Percentiles rank a stretch among this genome's conserved stretches.
Conservation (phyloP, 1,140 invertebrate species). For the Drosophila nasuta region DNA sequence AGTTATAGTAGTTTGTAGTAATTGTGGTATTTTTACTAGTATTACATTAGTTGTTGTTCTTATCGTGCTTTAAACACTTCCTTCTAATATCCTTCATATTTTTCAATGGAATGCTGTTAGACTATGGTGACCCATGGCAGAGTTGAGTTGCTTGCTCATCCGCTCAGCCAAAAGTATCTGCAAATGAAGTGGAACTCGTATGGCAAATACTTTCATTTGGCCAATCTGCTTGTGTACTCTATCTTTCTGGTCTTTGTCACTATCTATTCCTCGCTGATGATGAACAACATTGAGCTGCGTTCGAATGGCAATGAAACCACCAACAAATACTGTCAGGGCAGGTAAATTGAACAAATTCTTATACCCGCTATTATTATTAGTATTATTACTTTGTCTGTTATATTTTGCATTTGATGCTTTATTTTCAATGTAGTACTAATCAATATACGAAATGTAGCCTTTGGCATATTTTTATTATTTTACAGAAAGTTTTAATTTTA, state of each 20-base stretch:
- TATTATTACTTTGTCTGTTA: too few species aligned
- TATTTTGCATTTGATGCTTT: too few species aligned
- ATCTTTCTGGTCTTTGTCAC: conserved; percentile 91
- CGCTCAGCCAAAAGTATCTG: conserved; percentile 92
- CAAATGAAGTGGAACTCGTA: conserved; percentile 96
- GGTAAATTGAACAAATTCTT: conserved; percentile 29
- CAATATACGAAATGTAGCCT: too few species aligned
- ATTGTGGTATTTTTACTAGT: not conserved
- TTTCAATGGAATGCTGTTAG: conserved; percentile 82
- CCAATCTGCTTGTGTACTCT: conserved; percentile 90
- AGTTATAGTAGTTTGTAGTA: conserved; percentile 1
- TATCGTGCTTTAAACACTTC: not conserved
- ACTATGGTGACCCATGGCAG: conserved; percentile 93
- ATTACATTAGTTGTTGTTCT: not conserved
- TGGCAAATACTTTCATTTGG: conserved; percentile 93
- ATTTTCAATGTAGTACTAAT: too few species aligned
- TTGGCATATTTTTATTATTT: too few species aligned
- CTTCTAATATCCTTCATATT: conserved; percentile 25
- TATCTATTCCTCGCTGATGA: conserved; percentile 88
- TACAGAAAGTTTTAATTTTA: too few species aligned
- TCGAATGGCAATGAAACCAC: conserved; percentile 43
- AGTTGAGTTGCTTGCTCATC: conserved; percentile 92
- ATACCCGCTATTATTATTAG: too few species aligned
- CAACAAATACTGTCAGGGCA: conserved; percentile 61
- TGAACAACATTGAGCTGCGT: conserved; percentile 84